Conservation (phyloP, 2,113 vertebrate species). For the Meriones unguiculatus region DNA sequence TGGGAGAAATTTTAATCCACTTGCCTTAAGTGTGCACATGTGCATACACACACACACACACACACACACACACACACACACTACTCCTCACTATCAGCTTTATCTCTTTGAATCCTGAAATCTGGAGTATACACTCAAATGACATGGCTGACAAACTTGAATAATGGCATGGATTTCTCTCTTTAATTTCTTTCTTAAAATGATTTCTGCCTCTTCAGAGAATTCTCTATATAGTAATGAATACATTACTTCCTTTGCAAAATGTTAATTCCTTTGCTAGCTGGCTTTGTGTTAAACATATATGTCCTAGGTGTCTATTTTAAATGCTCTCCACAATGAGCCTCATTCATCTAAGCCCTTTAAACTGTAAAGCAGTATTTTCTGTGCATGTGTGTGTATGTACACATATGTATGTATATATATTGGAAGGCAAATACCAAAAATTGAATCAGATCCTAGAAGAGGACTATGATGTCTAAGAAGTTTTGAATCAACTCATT, state of each 20-base stretch:
- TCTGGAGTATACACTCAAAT: background rate
- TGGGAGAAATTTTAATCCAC: background rate
- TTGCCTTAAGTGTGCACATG: background rate
- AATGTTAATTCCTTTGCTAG: background rate
- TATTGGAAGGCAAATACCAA: background rate
- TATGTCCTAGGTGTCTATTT: background rate
- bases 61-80: background rate
- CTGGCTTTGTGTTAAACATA: background rate
- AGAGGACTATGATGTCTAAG: background rate
- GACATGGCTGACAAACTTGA: background rate
- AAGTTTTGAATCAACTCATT: background rate
- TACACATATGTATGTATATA: accelerated
- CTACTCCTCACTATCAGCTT: background rate
- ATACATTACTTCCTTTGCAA: background rate
- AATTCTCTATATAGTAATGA: background rate
- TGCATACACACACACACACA: background rate
- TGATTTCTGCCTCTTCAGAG: background rate
- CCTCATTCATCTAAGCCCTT: background rate
- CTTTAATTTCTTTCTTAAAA: background rate
- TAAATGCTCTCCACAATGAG: background rate
- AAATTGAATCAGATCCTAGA: background rate
- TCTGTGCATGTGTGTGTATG: background rate
- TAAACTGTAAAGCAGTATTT: background rate
- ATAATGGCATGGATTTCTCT: background rate
- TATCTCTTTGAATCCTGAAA: background rate